phyloP scores from a whole-genome alignment of 2,113 vertebrate genomes.

The Coregonus clupeaformis region DNA sequence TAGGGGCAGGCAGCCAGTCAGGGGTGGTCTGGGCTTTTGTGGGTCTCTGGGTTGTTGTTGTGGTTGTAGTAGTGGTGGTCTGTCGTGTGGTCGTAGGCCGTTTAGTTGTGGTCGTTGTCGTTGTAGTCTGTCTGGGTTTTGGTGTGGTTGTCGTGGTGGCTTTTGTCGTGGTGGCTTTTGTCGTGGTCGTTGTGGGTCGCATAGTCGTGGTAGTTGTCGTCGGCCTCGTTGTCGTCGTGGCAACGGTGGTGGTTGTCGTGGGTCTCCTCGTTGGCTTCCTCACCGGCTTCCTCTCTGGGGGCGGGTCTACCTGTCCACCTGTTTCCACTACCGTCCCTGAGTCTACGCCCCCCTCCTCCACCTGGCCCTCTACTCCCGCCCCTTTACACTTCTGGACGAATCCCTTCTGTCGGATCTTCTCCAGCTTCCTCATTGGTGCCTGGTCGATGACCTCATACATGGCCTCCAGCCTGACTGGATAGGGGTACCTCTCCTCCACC shows the following conservation, averaged over 20 bases:
- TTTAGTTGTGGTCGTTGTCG: constrained; percentile 54
- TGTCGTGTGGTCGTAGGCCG: constrained; percentile 59
- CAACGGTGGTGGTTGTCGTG: constrained; percentile 39
- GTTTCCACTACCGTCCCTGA: constrained; percentile 11
- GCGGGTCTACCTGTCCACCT: constrained; percentile 39
- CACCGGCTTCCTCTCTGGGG: constrained; percentile 68
- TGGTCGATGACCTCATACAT: constrained; percentile 95
- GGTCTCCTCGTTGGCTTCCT: constrained; percentile 56
- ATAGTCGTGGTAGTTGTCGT: constrained; percentile 49
- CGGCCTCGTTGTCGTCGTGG: constrained; percentile 40
- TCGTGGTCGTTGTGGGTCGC: constrained; percentile 36
- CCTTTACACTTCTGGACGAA: constrained; percentile 93
- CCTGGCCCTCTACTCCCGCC: constrained; percentile 91
- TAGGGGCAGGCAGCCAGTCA: constrained; percentile 57
- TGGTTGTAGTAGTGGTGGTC: constrained; percentile 40
- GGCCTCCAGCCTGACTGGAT: constrained; percentile 94
- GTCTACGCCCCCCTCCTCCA: constrained; percentile 69
- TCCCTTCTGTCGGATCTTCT: constrained; percentile 92
- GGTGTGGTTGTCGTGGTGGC: constrained; percentile 49
- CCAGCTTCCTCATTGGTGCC: constrained; percentile 86
- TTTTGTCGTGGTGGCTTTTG: constrained; percentile 66
- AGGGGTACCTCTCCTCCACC: constrained; percentile 94
- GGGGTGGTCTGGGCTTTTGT: constrained; percentile 62
- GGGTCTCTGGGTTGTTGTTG: constrained; percentile 53
- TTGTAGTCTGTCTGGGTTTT: constrained; percentile 63